Base-by-base conservation (phyloP, 1,140 invertebrate species). In the Hypothenemus hampei region DNA sequence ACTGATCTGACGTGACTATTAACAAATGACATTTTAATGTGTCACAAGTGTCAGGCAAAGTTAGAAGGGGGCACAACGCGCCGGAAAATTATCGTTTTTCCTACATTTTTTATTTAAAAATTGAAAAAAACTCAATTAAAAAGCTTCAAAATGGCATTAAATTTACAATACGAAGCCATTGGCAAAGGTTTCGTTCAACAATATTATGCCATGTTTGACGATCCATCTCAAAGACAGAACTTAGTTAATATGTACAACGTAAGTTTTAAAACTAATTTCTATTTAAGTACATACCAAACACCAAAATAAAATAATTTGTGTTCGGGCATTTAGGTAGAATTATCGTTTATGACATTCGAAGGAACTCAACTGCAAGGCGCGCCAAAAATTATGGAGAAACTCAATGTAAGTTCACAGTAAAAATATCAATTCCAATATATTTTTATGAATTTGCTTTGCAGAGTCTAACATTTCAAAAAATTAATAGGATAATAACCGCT, bases 271-370 rank as follows among this genome's bases (percentile, higher is more conserved):
- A 31, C 26, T 3, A 31, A 10, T 37, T 10, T 10, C 15, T 16
- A 37, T 37, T 37, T 7, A 29, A 7, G 26, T n/a, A 29, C n/a
- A 7, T 29, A 29, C n/a, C 26, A 29, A 29, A 6, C n/a, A 7
- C 6, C 6, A 7, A 6, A 29, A 7, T 29, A 29, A 29, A 29
- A 29, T 29, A 29, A 29, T 29, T 6, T 29, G 6, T 29, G n/a
- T 29, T 37, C n/a, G n/a, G n/a, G n/a, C n/a, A n/a, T n/a, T n/a
- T 16, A 37, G 35, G 35, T 16, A 8, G 35, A 37, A 16, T 37
- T 86, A 36, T 94, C 91, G 0, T 89, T 96, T 66, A 94, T 97
- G 91, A 91, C 92, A 19, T 97, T 96, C 75, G 93, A 97, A 78
- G 93, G 92, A 37, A 77, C 85, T 44, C 91, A 93, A 76, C 78